A percentile compares a stretch with the other conserved stretches of the same genome.
Conservation (phyloP, 2,888 invertebrate genomes). For the Torymus texanus region DNA sequence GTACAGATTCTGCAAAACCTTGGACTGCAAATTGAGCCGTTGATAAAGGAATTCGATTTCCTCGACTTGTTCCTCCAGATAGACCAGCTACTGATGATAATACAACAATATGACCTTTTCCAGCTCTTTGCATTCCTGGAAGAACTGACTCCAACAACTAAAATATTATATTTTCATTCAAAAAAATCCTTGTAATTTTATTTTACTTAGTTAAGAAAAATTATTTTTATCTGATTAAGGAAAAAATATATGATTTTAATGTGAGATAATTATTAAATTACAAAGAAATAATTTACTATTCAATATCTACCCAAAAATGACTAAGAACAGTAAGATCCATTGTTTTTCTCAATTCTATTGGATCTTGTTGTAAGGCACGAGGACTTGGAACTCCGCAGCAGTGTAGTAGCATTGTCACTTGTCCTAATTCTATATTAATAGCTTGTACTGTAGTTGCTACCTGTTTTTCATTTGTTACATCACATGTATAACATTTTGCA, state of each 20-base stretch:
- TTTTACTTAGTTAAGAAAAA: neutral
- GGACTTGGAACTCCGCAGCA: conserved; percentile 82
- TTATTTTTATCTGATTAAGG: neutral
- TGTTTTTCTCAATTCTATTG: conserved; percentile 77
- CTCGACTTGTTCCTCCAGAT: conserved; percentile 77
- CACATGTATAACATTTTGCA: conserved; percentile 77
- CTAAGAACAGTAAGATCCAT: conserved; percentile 80
- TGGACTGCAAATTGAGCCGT: conserved; percentile 82
- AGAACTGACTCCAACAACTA: conserved; percentile 80
- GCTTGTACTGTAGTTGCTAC: conserved; percentile 75
- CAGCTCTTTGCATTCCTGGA: conserved; percentile 79
- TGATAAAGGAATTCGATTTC: conserved; percentile 78
- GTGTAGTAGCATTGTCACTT: conserved; percentile 80
- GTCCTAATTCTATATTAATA: conserved; percentile 77
- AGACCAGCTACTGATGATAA: conserved; percentile 81
- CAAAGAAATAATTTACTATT: conserved; percentile 21
- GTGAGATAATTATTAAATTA: too few species aligned
- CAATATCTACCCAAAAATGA: conserved; percentile 79
- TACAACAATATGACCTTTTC: conserved; percentile 80
- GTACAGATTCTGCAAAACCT: conserved; percentile 80
- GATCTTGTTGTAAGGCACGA: conserved; percentile 77
- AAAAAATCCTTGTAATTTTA: neutral
- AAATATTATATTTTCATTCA: conserved; percentile 55
- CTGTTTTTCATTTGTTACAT: conserved; percentile 78
- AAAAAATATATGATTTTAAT: too few species aligned